Base-by-base conservation (phyloP, 1,140 invertebrate species). In the Oedothorax gibbosus region DNA sequence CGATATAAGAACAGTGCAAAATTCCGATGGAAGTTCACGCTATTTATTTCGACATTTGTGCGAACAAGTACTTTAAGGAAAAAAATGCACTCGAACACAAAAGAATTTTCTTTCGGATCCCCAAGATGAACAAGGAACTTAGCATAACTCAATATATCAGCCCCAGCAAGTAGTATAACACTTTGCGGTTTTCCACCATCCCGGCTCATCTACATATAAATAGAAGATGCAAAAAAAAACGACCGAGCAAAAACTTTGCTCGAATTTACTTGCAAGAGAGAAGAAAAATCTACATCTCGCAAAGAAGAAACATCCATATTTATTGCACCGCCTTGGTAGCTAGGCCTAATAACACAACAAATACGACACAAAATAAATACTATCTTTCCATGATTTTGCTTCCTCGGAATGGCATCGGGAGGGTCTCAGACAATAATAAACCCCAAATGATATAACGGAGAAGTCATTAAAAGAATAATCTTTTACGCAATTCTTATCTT, bases 381-480 rank as follows among this genome's bases (percentile, higher is more conserved):
- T 69, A 64, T 12, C 15, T n/a, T 14, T 60, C 21, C 49, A 35
- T 35, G 15, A 21, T 51, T 50, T 4, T n/a, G 8, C 2, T 10
- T 8, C 20, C 11, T 49, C 11, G 35, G 4, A 77, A 50, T 75
- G 15, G 60, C 10, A 18, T 65, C 65, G 35, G 18, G 21, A 77
- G 57, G 60, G 14, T 18, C n/a, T 35, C 79, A 62, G 64, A 81
- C 66, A 49, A 81, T 66, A 60, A 81, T 60, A n/a, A 49, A 64
- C 21, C 18, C 65, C 65, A 7, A 66, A 72, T 60, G 53, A 62
- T 20, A 65, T 60, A 57, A 60, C 15, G 66, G 68, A 72, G 56
- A 71, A 81, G 35, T 81, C 79, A 60, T 81, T 81, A 81, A 81
- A 81, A 81, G 79, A 81, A 81, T 81, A 72, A 81, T 81, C 54